Evolutionary conservation across 1,140 invertebrate genomes (phyloP).

Genomic region (Dysdera silvatica): DNA sequence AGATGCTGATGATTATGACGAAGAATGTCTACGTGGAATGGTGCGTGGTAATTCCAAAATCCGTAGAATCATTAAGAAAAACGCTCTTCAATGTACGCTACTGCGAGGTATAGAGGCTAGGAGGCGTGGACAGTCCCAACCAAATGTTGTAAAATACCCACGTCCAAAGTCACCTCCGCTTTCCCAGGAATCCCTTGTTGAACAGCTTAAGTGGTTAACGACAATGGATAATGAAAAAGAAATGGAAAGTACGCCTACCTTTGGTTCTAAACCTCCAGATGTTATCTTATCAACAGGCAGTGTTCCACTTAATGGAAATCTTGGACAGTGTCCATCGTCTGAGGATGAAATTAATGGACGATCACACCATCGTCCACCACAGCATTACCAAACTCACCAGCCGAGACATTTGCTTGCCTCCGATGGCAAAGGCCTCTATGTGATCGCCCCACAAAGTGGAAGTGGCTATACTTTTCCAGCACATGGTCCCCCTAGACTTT

Average conservation of each 20-base stretch:
- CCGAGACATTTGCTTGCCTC: conserved; percentile 3
- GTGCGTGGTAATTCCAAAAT: conserved; percentile 26
- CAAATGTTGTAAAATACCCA: conserved; percentile 11
- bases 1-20: conserved; percentile 28
- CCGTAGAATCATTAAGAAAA: conserved; percentile 56
- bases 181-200: conserved; percentile 21
- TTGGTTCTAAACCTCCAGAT: conserved; percentile 19
- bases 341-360: conserved; percentile 11
- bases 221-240: conserved; percentile 19
- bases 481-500: background rate
- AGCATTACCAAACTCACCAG: background rate
- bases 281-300: conserved; percentile 19
- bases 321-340: conserved; percentile 2
- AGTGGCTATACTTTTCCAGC: conserved; percentile 14
- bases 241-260: background rate
- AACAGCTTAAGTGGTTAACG: conserved; percentile 28
- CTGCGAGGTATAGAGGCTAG: conserved; percentile 48
- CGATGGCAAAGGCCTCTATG: conserved; percentile 16
- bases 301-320: conserved; percentile 19
- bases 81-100: conserved; percentile 59
- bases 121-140: conserved; percentile 5
- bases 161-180: conserved; percentile 24
- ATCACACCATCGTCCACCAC: background rate
- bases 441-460: conserved; percentile 3
- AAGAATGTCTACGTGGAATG: conserved; percentile 23